phyloP scores from a whole-genome alignment of 2,797 vertebrate species.

The Spheniscus humboldti region DNA sequence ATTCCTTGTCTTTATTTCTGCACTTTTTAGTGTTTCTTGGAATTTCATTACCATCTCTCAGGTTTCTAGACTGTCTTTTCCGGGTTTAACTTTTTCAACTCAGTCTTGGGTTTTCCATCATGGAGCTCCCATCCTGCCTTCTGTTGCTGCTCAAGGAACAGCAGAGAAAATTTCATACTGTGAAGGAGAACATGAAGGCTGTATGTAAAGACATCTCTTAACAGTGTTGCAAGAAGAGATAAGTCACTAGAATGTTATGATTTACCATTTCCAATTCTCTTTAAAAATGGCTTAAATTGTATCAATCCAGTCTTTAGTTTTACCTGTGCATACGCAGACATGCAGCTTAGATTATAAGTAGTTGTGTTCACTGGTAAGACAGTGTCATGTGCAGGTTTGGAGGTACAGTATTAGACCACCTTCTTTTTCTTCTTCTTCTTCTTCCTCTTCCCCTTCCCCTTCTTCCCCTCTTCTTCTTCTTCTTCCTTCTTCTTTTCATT shows the following conservation, averaged over 20 bases:
- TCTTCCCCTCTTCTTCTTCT: not conserved
- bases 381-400: not conserved
- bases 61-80: not conserved
- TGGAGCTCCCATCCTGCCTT: not conserved
- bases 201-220: not conserved
- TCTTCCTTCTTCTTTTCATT: not conserved
- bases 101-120: not conserved
- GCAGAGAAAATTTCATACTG: not conserved
- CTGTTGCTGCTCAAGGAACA: not conserved
- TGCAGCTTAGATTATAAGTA: not conserved
- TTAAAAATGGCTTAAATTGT: not conserved
- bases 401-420: not conserved
- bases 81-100: not conserved
- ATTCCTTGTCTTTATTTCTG: not conserved
- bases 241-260: not conserved
- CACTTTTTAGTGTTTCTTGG: not conserved
- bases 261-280: not conserved
- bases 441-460: not conserved
- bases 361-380: not conserved
- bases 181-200: not conserved
- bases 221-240: not conserved
- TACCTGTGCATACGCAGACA: not conserved
- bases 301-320: not conserved
- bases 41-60: not conserved
- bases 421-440: not conserved